Percentiles rank a stretch among this genome's conserved stretches.
Conservation (phyloP, 2,888 invertebrate genomes). For the Drosophila histrio region DNA sequence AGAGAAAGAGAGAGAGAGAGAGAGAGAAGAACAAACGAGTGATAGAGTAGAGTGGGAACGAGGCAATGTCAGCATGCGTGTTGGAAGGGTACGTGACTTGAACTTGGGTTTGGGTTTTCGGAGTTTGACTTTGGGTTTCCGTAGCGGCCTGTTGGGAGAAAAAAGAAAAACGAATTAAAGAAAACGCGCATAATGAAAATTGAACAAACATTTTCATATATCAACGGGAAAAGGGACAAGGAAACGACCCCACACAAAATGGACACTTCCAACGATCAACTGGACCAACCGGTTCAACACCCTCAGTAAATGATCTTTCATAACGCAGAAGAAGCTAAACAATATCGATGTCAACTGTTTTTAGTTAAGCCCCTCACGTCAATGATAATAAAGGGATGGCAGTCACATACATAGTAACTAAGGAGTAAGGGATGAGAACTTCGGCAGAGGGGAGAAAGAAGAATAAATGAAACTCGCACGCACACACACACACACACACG, state of each 20-base stretch:
- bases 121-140: conserved; percentile 2
- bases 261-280: conserved; percentile 26
- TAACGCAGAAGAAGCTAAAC: conserved; percentile 24
- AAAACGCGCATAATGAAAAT: conserved; percentile 58
- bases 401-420: conserved; percentile 6
- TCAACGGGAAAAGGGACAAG: conserved; percentile 27
- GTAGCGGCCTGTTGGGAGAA: conserved; percentile 18
- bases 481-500: conserved; percentile 11
- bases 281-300: conserved; percentile 44
- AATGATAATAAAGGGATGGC: conserved; percentile 67
- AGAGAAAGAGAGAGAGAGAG: conserved; percentile 24
- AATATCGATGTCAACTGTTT: conserved; percentile 63
- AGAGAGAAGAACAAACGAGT: neutral
- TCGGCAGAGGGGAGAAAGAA: neutral
- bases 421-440: conserved; percentile 35
- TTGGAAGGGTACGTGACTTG: conserved; percentile 61
- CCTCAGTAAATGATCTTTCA: conserved; percentile 35
- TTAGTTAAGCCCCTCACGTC: conserved; percentile 56
- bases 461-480: no score
- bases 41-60: neutral
- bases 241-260: conserved; percentile 28
- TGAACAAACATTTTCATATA: conserved; percentile 44
- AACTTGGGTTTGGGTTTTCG: conserved; percentile 26
- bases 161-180: conserved; percentile 63
- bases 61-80: conserved; percentile 54